These are phyloP conservation scores for Amiota mariae DNA, from an alignment of 2,888 invertebrate genomes.

Conservation along the genomic window DNA sequence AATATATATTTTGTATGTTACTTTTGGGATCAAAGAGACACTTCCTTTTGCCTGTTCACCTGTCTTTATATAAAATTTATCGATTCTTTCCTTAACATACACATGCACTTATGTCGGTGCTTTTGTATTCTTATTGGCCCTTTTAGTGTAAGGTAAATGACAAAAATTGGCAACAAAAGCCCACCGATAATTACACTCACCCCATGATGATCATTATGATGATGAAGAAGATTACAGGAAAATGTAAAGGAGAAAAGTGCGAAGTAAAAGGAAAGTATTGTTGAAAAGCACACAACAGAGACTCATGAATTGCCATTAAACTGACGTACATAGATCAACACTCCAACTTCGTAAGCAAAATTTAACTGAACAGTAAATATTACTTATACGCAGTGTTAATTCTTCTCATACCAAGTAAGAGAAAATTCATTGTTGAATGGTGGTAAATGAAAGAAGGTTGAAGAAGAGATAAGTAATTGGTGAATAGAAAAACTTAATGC, in stretches of 20 bases:
- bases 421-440: too few relatives aligned
- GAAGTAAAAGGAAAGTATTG: too few relatives aligned
- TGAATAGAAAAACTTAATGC: background rate
- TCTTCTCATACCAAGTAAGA: too few relatives aligned
- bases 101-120: background rate
- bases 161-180: slow-evolving; percentile 11
- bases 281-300: slow-evolving; percentile 56
- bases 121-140: too few relatives aligned
- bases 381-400: slow-evolving; percentile 28
- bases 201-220: too few relatives aligned
- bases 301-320: slow-evolving; percentile 57
- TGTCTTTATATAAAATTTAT: slow-evolving; percentile 8
- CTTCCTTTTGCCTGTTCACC: background rate
- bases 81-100: background rate
- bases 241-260: too few relatives aligned
- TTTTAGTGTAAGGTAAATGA: background rate
- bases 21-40: slow-evolving; percentile 19
- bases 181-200: background rate
- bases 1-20: slow-evolving; percentile 4
- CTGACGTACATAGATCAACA: slow-evolving; percentile 22
- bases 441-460: too few relatives aligned
- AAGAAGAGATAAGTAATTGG: background rate
- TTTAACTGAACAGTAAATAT: slow-evolving; percentile 6
- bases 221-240: too few relatives aligned
- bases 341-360: background rate